These are phyloP conservation scores for honey bee (Apis mellifera) DNA, from an alignment of 1,140 invertebrate species.

Conservation along the genomic window Amel_HAv3.1 CM009944.2:1957501-1958000, in stretches of 20 bases:
- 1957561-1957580: too few relatives aligned
- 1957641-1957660: too few relatives aligned
- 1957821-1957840: slow-evolving; percentile 48
- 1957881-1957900: slow-evolving; percentile 17
- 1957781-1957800: slow-evolving; percentile 7
- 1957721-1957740: not conserved
- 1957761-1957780: slow-evolving; percentile 29
- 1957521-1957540: too few relatives aligned
- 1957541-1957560: too few relatives aligned
- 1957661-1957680: not conserved
- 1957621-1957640: too few relatives aligned
- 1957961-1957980: not conserved
- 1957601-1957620: too few relatives aligned
- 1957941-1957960: slow-evolving; percentile 41
- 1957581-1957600: too few relatives aligned
- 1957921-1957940: not conserved
- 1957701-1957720: not conserved
- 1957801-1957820: not conserved
- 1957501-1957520: too few relatives aligned
- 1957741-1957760: not conserved
- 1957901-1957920: slow-evolving; percentile 18
- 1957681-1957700: slow-evolving; percentile 1
- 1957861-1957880: slow-evolving; percentile 31
- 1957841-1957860: slow-evolving; percentile 49
- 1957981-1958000: not conserved